Evolutionary conservation across 1,140 invertebrate species (phyloP), one percentile per base, ranked within the genome.

Genomic region (Pseudachorutes palmiensis): DNA sequence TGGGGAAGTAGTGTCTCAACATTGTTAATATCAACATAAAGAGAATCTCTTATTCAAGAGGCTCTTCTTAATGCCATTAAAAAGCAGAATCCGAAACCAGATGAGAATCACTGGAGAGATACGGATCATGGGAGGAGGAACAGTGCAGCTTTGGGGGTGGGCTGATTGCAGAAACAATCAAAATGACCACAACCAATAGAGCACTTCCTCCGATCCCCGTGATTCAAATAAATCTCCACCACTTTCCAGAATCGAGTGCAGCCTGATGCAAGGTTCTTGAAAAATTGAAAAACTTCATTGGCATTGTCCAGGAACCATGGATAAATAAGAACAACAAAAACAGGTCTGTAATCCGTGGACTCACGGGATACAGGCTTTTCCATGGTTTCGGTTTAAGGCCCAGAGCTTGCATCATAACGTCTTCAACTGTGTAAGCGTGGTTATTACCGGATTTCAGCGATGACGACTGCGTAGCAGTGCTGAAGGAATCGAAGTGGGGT

Each of bases 191-290:
- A n/a, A n/a, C n/a, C n/a, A n/a, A n/a, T n/a, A n/a, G n/a, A n/a
- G n/a, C n/a, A 45, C 36, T 45, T 45, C 36, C 36, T 45, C 36
- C 36, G 9, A 55, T 24, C 24, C 24, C 51, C 24, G 51, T 55
- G 9, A 5, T 55, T 12, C 51, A 55, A 55, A 55, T 55, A 55
- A 55, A 55, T 55, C 24, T 55, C 9, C 51, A 55, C 24, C 51
- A 55, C 24, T 55, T 22, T 5, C 24, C 5, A 26, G 51, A 12
- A 16, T 9, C 12, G 3, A 16, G 9, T 55, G 24, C 51, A 24
- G 51, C 12, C 3, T 55, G 9, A 14, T 55, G 51, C 24, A 55
- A 26, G 24, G 12, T 5, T 14, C 3, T 55, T 3, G 24, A 5
- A 16, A 19, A 19, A 19, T 5, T 14, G 3, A 55, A 55, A 55